phyloP scores from a whole-genome alignment of 64 coral and sea anemone species.

The Dendronephthya gigantea region DNA sequence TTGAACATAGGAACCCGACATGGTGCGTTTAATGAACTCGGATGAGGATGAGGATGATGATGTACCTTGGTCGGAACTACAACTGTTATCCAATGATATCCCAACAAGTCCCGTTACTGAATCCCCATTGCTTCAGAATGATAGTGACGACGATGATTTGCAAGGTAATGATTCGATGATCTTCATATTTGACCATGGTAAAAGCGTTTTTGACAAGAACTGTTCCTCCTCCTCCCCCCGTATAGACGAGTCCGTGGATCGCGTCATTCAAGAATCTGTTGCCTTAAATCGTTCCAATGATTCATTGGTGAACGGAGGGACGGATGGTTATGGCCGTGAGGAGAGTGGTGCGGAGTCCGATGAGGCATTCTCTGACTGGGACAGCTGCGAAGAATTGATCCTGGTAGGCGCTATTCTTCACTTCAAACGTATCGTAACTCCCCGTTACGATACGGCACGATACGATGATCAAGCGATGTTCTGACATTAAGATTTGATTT shows the following conservation, averaged over 20 bases:
- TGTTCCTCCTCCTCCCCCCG: background rate
- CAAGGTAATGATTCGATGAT: conserved; percentile 28
- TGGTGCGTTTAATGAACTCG: conserved; percentile 50
- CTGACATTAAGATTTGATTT: no score
- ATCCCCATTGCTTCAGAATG: conserved; percentile 31
- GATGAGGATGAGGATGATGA: conserved; percentile 40
- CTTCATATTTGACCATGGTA: background rate
- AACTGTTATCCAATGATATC: conserved; percentile 80
- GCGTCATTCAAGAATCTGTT: conserved; percentile 71
- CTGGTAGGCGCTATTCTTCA: background rate
- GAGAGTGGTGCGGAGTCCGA: conserved; percentile 50
- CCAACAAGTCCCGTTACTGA: conserved; percentile 78
- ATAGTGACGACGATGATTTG: conserved; percentile 62
- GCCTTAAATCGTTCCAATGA: conserved; percentile 72
- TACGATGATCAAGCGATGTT: no score
- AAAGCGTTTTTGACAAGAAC: no score
- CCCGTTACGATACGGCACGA: no score
- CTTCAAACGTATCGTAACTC: no score
- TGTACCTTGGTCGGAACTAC: conserved; percentile 58
- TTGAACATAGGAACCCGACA: conserved; percentile 91
- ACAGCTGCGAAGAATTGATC: conserved; percentile 72
- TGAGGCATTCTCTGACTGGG: conserved; percentile 63
- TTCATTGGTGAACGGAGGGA: conserved; percentile 39
- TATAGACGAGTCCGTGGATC: conserved; percentile 34
- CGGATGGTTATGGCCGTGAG: conserved; percentile 38